Base-by-base conservation (phyloP, 2,888 invertebrate genomes). In the Amphiduros pacificus region DNA sequence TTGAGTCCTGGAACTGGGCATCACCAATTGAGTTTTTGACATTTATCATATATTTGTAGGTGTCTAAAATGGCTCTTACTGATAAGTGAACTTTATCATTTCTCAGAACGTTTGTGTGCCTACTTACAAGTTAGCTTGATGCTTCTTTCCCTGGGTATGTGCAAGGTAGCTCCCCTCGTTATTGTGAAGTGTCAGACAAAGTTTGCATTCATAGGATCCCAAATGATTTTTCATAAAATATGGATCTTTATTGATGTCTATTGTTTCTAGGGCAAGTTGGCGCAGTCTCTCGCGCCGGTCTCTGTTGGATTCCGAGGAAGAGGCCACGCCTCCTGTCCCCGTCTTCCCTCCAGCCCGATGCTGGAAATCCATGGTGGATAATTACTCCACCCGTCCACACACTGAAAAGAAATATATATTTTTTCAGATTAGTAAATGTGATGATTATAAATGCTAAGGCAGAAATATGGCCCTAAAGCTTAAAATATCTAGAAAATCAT, bases 151-250 rank as follows among this genome's bases (percentile, higher is more conserved):
- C 84, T 99, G 99, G 0, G 99, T 99, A 79, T 99, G 99, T 4
- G 99, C 98, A 78, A 99, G 86, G 80, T 99, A 99, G 76, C 97
- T 97, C 1, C 98, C 99, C 84, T 83, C 99, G 84, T 99, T 99
- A 82, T 99, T 99, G 83, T 99, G 99, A 22, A 99, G 86, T 0
- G 99, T 99, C 56, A 99, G 84, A 86, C 99, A 99, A 3, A 99
- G 85, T 85, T 99, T 99, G 83, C 99, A 99, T 84, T 99, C 99
- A 83, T 99, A 99, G 0, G 98, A 95, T 0, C 83, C 96, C 73
- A 97, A 87, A 85, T 99, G 99, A 86, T 99, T 99, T 88, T 97
- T 96, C 99, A 99, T 99, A 87, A 99, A 99, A 88, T 99, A 99
- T 0, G 99, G 99, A 88, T 99, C 99, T 84, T 99, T 99, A 80